Percentiles rank a stretch among this genome's conserved stretches.
phyloP scores from a whole-genome alignment of 37 sponge, comb jelly and placozoan species.

The Chondrosia reniformis region DNA sequence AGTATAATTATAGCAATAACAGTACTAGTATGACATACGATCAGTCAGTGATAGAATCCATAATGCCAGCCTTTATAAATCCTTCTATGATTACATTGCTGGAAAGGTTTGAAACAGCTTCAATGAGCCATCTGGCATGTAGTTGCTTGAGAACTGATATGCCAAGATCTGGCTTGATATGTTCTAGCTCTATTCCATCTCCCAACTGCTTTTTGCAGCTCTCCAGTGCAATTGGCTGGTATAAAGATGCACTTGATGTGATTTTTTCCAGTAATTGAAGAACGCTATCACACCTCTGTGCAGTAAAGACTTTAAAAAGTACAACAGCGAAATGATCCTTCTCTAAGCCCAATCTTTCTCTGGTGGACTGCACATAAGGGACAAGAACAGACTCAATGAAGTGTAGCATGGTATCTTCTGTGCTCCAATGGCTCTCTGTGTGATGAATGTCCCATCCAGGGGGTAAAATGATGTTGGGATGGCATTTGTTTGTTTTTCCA shows the following conservation, averaged over 20 bases:
- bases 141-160: no score
- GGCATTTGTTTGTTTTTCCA: not conserved
- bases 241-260: not conserved
- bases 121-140: no score
- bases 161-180: no score
- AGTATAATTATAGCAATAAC: no score
- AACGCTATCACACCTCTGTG: not conserved
- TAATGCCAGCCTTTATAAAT: no score
- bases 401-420: not conserved
- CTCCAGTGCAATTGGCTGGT: not conserved
- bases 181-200: not conserved
- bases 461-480: not conserved
- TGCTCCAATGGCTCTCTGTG: slow-evolving; percentile 2
- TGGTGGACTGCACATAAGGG: slow-evolving; percentile 1
- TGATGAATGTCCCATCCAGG: not conserved
- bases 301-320: not conserved
- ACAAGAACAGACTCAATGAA: slow-evolving; percentile 3
- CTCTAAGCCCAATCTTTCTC: not conserved
- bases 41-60: no score
- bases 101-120: no score
- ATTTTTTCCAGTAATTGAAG: not conserved
- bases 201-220: not conserved
- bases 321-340: not conserved
- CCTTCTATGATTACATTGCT: no score
- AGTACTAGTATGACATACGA: no score